phyloP scores from a whole-genome alignment of 1,140 invertebrate genomes.

The Hyphantria cunea region DNA sequence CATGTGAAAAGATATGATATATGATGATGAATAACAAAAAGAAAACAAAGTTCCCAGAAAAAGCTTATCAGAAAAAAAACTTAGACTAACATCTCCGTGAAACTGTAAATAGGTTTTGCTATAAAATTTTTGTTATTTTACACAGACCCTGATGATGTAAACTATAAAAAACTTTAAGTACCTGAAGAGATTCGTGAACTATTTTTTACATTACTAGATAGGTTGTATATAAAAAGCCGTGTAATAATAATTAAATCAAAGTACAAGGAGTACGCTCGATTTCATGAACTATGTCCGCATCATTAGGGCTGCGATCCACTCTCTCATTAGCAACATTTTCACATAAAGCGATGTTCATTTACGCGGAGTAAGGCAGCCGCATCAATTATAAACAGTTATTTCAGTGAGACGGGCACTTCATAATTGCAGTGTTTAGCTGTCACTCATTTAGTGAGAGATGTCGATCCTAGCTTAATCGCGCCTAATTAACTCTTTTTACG shows the following conservation, averaged over 20 bases:
- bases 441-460: conserved; percentile 55
- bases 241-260: conserved; percentile 32
- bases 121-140: too few species aligned
- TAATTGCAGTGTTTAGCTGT: conserved; percentile 62
- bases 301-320: conserved; percentile 57
- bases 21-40: too few species aligned
- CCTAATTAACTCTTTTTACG: conserved; percentile 35
- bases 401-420: conserved; percentile 50
- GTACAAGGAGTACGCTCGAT: conserved; percentile 48
- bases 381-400: conserved; percentile 68
- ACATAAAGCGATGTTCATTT: conserved; percentile 61
- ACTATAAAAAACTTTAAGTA: too few species aligned
- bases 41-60: too few species aligned
- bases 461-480: conserved; percentile 45
- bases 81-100: too few species aligned
- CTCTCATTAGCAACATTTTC: conserved; percentile 68
- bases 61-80: too few species aligned
- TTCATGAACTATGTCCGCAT: conserved; percentile 66
- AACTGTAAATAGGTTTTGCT: too few species aligned
- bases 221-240: conserved; percentile 12
- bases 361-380: conserved; percentile 51
- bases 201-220: too few species aligned
- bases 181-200: too few species aligned
- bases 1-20: too few species aligned
- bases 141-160: too few species aligned